Percentiles rank a stretch among this genome's conserved stretches.
These are phyloP conservation scores for Tauraco hartlaubi DNA, from an alignment of 2,797 vertebrate genomes.

Conservation along the genomic window DNA sequence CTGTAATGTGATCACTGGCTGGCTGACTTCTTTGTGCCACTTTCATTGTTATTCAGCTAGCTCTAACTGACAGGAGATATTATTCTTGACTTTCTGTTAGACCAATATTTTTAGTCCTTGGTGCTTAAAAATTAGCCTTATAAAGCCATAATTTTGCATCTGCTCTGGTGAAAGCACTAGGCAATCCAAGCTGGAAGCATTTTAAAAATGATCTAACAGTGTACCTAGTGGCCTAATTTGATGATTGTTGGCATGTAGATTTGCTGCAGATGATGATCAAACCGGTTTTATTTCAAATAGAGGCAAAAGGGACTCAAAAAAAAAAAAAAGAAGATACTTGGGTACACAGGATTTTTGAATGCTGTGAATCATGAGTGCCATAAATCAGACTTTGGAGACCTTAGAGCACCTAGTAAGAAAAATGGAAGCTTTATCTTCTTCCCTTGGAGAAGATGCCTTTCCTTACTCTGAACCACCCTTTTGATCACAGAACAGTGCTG, in stretches of 20 bases:
- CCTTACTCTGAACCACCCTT: neutral
- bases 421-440: neutral
- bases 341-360: neutral
- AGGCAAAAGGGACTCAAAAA: neutral
- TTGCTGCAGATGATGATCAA: slow-evolving; percentile 6
- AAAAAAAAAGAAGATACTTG: neutral
- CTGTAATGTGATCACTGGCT: neutral
- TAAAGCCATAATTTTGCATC: neutral
- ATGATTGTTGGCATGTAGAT: neutral
- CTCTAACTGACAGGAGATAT: slow-evolving; percentile 38
- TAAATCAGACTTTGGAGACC: neutral
- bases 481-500: neutral
- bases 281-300: neutral
- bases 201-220: neutral
- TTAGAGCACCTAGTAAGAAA: neutral
- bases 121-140: slow-evolving; percentile 19
- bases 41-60: slow-evolving; percentile 33
- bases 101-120: slow-evolving; percentile 11
- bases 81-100: slow-evolving; percentile 48
- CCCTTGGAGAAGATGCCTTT: neutral
- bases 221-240: neutral
- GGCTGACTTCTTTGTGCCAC: neutral
- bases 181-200: neutral
- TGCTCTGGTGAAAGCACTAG: neutral
- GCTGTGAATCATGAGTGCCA: neutral